These are phyloP conservation scores for Tholera decimalis DNA, from an alignment of 2,888 invertebrate species.

Conservation along the genomic window DNA sequence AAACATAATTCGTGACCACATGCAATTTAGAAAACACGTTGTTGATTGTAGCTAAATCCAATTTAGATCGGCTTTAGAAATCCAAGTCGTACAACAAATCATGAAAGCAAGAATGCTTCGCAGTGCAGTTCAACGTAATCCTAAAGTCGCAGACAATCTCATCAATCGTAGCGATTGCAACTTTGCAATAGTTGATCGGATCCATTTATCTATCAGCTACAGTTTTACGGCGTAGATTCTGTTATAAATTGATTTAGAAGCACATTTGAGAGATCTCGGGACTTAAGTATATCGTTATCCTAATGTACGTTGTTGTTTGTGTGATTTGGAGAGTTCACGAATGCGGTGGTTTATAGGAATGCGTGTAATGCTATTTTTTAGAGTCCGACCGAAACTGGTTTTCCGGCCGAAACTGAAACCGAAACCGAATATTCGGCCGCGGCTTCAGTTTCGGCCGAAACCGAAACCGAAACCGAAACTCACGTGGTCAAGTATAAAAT, in stretches of 20 bases:
- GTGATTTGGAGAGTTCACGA: not conserved
- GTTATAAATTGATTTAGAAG: conserved; percentile 26
- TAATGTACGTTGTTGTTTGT: conserved; percentile 8
- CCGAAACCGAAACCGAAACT: too few species aligned
- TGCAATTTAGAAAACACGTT: not conserved
- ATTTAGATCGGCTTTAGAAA: conserved; percentile 1
- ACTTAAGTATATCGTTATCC: not conserved
- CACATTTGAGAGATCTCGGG: conserved; percentile 19
- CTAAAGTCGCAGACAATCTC: conserved; percentile 24
- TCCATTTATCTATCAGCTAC: conserved; percentile 37
- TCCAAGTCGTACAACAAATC: conserved; percentile 9
- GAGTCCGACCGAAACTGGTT: too few species aligned
- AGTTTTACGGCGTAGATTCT: not conserved
- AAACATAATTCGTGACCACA: not conserved
- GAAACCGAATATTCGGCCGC: too few species aligned
- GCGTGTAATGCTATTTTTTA: not conserved
- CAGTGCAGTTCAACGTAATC: conserved; percentile 19
- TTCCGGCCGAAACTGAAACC: too few species aligned
- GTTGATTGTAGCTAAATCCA: not conserved
- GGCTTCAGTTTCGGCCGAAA: too few species aligned
- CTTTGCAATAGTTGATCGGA: conserved; percentile 30
- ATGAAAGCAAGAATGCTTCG: conserved; percentile 15
- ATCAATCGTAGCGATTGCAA: conserved; percentile 46
- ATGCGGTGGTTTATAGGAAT: not conserved
- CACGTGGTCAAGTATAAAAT: too few species aligned